Evolutionary conservation across 2,113 vertebrate genomes (phyloP).

Genomic region (Cavia porcellus): DNA sequence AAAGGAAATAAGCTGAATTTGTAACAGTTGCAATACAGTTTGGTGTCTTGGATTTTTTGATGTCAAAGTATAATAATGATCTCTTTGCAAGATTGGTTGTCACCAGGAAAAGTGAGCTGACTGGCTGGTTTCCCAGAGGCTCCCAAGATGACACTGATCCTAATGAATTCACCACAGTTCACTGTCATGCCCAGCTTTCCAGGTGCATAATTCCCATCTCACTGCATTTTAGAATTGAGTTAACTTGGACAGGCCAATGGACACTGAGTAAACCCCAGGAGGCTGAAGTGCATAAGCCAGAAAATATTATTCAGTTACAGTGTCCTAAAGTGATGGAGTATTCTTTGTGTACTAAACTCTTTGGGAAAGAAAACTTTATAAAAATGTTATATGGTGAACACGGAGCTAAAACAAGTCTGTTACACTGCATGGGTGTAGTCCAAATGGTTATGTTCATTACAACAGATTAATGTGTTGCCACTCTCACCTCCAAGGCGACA

Average conservation of each 20-base stretch:
- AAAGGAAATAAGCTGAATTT: not conserved
- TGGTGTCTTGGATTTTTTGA: constrained; percentile 14
- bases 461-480: not conserved
- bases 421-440: not conserved
- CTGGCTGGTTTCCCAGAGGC: not conserved
- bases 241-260: not conserved
- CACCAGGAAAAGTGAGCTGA: not conserved
- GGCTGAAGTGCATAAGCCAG: not conserved
- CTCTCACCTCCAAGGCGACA: not conserved
- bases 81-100: not conserved
- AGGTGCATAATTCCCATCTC: not conserved
- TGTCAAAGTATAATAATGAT: constrained; percentile 3
- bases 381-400: not conserved
- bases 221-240: not conserved
- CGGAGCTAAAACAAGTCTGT: not conserved
- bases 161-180: not conserved
- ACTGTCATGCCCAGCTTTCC: not conserved
- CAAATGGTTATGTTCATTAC: not conserved
- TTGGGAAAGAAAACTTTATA: not conserved
- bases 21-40: not conserved
- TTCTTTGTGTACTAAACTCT: not conserved
- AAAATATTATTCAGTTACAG: not conserved
- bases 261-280: not conserved
- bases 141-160: not conserved
- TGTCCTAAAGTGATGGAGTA: not conserved